A percentile compares a stretch with the other conserved stretches of the same genome.
These are phyloP conservation scores for Epirrhoe tristata DNA, from an alignment of 2,888 invertebrate species.

Conservation along the genomic window DNA sequence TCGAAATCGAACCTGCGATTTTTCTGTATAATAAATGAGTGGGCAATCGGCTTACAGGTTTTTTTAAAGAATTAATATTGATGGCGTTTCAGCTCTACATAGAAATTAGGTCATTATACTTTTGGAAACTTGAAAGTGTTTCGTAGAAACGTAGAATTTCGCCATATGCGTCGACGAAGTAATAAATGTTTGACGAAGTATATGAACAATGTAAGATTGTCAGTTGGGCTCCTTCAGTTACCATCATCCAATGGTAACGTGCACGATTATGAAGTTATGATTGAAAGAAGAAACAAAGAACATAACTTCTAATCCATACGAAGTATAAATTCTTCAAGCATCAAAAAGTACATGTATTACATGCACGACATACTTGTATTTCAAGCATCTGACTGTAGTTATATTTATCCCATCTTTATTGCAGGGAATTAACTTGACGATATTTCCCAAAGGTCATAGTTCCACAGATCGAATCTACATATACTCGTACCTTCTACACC, in stretches of 20 bases:
- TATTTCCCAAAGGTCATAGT: slow-evolving; percentile 32
- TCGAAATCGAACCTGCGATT: slow-evolving; percentile 43
- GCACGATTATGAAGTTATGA: too few relatives aligned
- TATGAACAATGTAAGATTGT: too few relatives aligned
- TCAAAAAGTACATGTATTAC: too few relatives aligned
- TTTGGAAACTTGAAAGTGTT: background rate
- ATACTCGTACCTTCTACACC: slow-evolving; percentile 8
- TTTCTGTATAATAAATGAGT: slow-evolving; percentile 41
- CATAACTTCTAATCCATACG: too few relatives aligned
- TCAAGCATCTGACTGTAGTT: background rate
- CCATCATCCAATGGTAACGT: too few relatives aligned
- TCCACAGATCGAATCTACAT: slow-evolving; percentile 23
- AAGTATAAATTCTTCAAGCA: too few relatives aligned
- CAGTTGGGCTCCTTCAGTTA: too few relatives aligned
- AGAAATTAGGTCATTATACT: slow-evolving; percentile 4
- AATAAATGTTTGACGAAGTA: too few relatives aligned
- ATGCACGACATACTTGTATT: background rate
- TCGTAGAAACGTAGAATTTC: too few relatives aligned
- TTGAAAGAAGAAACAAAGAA: too few relatives aligned
- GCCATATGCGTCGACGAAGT: too few relatives aligned
- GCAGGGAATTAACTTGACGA: slow-evolving; percentile 12
- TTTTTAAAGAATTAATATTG: slow-evolving; percentile 32
- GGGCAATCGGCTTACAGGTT: slow-evolving; percentile 36
- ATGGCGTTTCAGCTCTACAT: slow-evolving; percentile 18
- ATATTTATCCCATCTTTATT: slow-evolving; percentile 15